A percentile compares a stretch with the other conserved stretches of the same genome.
These are phyloP conservation scores for Oreocharis arfaki DNA, from an alignment of 2,113 vertebrate genomes.

Conservation along the genomic window DNA sequence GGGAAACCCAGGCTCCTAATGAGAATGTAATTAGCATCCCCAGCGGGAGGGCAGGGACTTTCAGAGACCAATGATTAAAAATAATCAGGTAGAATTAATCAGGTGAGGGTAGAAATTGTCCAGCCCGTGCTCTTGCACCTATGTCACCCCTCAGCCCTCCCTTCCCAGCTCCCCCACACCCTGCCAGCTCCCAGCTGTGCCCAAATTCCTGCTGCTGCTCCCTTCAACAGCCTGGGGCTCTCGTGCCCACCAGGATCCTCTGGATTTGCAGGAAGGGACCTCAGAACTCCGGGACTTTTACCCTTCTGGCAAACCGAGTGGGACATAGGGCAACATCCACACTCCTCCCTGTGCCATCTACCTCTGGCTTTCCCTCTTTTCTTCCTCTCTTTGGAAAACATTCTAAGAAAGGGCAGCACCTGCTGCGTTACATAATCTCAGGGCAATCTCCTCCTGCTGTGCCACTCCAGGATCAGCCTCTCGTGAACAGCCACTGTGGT, in stretches of 20 bases:
- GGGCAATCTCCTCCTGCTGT: not conserved
- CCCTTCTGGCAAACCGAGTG: not conserved
- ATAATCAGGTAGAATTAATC: not conserved
- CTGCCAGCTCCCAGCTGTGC: not conserved
- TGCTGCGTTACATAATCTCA: not conserved
- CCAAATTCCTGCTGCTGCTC: not conserved
- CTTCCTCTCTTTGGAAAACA: not conserved
- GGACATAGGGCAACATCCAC: not conserved
- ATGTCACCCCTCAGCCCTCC: accelerated
- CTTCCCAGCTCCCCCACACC: not conserved
- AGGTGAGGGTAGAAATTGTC: not conserved
- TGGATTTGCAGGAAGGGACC: not conserved
- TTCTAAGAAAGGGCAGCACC: not conserved
- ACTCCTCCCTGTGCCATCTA: not conserved
- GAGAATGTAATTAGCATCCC: not conserved
- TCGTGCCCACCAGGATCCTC: accelerated
- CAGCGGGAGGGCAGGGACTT: not conserved
- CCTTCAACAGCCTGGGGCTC: not conserved
- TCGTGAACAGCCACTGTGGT: not conserved
- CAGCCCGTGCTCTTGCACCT: accelerated
- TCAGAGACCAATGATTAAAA: not conserved
- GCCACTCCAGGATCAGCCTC: not conserved
- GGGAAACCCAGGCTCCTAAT: not conserved
- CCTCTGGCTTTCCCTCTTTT: not conserved
- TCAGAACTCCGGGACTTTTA: not conserved